Evolutionary conservation across 2,888 invertebrate genomes (phyloP), one percentile per base, ranked within the genome.

Genomic region (Zhengitettix transpicula): DNA sequence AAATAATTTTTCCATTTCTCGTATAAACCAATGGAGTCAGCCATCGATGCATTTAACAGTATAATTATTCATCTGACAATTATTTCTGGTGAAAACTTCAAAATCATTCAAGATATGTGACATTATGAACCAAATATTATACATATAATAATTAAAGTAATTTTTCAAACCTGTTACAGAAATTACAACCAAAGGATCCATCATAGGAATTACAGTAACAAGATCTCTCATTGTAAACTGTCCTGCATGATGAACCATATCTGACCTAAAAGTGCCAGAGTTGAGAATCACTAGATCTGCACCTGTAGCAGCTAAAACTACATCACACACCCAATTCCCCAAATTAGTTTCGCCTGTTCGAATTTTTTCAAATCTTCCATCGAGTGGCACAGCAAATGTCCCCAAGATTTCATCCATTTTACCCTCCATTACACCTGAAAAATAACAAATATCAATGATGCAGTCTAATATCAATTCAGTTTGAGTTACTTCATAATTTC

Each of bases 331-430:
- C 72, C 75, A 67, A 73, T 88, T 85, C 66, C 92, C 93, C 51
- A 94, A 76, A 76, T 94, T 94, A n/a, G 90, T 87, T 76, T 94
- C 94, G 63, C 81, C 75, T 0, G 88, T 87, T 17, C 94, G 77
- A 59, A 94, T 84, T 52, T 81, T 78, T 0, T 84, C 79, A 75
- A 94, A 94, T 59, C 89, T 76, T 0, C 92, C 93, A 70, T 94
- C 93, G 54, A 94, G 74, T 12, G 90, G 88, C n/a, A 90, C 90
- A 63, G 83, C 80, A 75, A 94, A 88, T 67, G 82, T 81, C 56
- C 92, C 93, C 16, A 94, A 75, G 0, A 89, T 80, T 67, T 88
- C 87, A 65, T 87, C 85, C 85, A 94, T 84, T 73, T 89, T 89
- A 42, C 85, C 84, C 68, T 87, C 87, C 65, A 91, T 84, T 73